Conservation (phyloP, 2,113 vertebrate genomes). For the Gadus macrocephalus region DNA sequence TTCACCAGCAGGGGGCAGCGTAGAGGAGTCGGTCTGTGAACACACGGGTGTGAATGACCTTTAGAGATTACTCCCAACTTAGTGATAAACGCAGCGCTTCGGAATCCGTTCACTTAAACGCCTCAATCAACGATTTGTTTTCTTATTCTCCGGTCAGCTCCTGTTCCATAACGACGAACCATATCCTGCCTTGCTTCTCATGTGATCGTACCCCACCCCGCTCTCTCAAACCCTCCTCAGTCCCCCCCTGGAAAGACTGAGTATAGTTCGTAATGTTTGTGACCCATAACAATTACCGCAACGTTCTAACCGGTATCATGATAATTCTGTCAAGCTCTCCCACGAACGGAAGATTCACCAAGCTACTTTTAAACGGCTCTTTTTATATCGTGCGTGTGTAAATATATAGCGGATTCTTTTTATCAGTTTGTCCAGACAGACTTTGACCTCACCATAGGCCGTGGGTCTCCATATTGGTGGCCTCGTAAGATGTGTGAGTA, state of each 20-base stretch:
- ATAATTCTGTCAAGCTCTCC: conserved; percentile 47
- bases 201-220: conserved; percentile 34
- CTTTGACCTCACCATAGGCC: conserved; percentile 63
- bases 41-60: conserved; percentile 66
- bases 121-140: conserved; percentile 51
- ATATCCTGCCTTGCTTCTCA: conserved; percentile 58
- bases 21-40: conserved; percentile 36
- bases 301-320: conserved; percentile 54
- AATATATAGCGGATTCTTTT: conserved; percentile 62
- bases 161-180: conserved; percentile 45
- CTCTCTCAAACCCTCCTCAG: conserved; percentile 47
- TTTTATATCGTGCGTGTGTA: conserved; percentile 62
- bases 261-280: conserved; percentile 46
- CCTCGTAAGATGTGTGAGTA: conserved; percentile 64
- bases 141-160: conserved; percentile 48
- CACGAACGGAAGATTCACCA: conserved; percentile 53
- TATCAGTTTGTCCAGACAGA: conserved; percentile 61
- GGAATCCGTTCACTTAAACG: conserved; percentile 41
- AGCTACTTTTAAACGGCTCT: conserved; percentile 70
- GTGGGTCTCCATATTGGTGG: conserved; percentile 59
- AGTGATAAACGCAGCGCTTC: conserved; percentile 36
- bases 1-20: conserved; percentile 28
- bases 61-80: conserved; percentile 48
- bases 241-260: conserved; percentile 25
- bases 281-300: conserved; percentile 55